Conservation (phyloP, 2,888 invertebrate species). For the Parnassius mnemosyne region DNA sequence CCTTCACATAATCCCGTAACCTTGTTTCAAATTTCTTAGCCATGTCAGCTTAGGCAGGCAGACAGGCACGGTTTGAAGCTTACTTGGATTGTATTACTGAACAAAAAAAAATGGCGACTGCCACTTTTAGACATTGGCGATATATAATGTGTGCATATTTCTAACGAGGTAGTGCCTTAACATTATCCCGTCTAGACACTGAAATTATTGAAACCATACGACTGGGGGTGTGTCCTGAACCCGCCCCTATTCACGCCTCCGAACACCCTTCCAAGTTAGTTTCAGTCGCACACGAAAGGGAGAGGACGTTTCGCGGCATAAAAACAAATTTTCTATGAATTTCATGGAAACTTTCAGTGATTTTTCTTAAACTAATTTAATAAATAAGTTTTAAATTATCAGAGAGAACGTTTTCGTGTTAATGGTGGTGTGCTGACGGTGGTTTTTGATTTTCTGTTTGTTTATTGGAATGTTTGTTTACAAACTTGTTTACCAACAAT, state of each 20-base stretch:
- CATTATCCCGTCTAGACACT: conserved; percentile 21
- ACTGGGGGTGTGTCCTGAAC: conserved; percentile 18
- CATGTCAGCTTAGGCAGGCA: no score
- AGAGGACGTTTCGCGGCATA: conserved; percentile 4
- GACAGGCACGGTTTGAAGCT: no score
- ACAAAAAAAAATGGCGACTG: no score
- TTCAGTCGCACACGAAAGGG: background rate
- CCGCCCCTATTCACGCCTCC: conserved; percentile 18
- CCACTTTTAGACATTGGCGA: no score
- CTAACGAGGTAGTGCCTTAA: conserved; percentile 11
- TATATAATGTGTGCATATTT: background rate
- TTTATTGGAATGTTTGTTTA: conserved; percentile 15
- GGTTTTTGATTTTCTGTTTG: conserved; percentile 4
- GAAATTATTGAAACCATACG: conserved; percentile 21
- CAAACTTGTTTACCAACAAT: conserved; percentile 17
- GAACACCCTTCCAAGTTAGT: conserved; percentile 8
- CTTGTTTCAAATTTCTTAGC: no score
- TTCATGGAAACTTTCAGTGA: background rate
- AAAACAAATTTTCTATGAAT: background rate
- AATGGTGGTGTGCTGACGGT: background rate
- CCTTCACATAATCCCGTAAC: no score
- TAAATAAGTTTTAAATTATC: no score
- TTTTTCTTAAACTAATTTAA: background rate
- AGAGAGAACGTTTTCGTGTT: background rate
- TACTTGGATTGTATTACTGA: no score